A percentile compares a stretch with the other conserved stretches of the same genome.
These are phyloP conservation scores for Porphyrio hochstetteri DNA, from an alignment of 2,113 vertebrate species.

Conservation along the genomic window DNA sequence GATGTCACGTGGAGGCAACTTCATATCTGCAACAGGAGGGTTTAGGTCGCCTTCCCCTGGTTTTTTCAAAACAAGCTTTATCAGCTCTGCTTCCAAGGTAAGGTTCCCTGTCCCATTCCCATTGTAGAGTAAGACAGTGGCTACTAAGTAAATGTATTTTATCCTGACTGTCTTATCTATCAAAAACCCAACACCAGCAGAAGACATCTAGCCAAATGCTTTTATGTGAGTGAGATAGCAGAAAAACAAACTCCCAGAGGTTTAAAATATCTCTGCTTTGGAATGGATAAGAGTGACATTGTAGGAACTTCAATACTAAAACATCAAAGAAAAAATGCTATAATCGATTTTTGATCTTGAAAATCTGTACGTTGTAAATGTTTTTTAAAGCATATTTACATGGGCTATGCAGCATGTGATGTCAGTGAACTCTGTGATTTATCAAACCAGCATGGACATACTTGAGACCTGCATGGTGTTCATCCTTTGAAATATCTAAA, in stretches of 20 bases:
- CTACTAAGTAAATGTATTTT: background rate
- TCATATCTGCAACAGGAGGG: conserved; percentile 54
- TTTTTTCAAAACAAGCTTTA: conserved; percentile 87
- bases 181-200: background rate
- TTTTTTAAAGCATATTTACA: background rate
- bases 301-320: background rate
- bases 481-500: background rate
- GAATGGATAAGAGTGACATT: background rate
- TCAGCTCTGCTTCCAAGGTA: conserved; percentile 94
- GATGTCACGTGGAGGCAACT: conserved; percentile 69
- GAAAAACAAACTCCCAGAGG: background rate
- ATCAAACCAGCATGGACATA: background rate
- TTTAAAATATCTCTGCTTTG: background rate
- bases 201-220: background rate
- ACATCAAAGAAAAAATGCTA: background rate
- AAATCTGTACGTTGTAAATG: background rate
- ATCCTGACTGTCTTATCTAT: background rate
- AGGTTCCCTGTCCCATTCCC: background rate
- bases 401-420: background rate
- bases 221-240: background rate
- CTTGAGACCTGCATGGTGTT: background rate
- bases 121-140: background rate
- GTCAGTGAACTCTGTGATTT: background rate
- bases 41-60: conserved; percentile 94
- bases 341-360: background rate